phyloP scores from a whole-genome alignment of 2,113 vertebrate species.

The Gallinago jamesoni region DNA sequence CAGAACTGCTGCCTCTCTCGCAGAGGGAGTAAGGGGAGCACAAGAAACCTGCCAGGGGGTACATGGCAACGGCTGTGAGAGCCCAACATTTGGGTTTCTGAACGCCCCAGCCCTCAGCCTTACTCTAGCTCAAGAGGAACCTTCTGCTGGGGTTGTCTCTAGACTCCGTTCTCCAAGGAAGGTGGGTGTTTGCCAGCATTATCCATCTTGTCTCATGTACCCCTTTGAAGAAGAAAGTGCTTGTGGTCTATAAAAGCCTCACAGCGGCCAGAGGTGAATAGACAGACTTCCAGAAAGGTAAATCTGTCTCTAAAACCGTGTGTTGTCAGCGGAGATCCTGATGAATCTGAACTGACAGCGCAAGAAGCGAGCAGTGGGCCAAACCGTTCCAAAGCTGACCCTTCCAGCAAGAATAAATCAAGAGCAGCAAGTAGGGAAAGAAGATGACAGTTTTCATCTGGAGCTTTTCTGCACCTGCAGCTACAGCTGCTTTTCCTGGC shows the following conservation, averaged over 20 bases:
- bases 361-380: constrained; percentile 35
- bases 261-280: background rate
- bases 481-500: constrained; percentile 25
- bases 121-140: background rate
- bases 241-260: background rate
- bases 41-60: background rate
- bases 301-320: background rate
- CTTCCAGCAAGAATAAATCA: constrained; percentile 30
- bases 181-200: background rate
- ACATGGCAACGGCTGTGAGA: background rate
- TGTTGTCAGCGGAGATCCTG: background rate
- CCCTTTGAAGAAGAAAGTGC: background rate
- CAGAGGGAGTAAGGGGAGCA: background rate
- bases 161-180: background rate
- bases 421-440: background rate
- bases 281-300: background rate
- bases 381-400: constrained; percentile 12
- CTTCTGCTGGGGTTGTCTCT: background rate
- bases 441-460: constrained; percentile 9
- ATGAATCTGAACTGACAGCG: background rate
- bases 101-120: background rate
- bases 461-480: background rate
- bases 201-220: background rate
- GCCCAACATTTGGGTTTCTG: background rate
- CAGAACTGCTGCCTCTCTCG: background rate